Percentiles rank a stretch among this genome's conserved stretches.
Evolutionary conservation across 2,113 vertebrate genomes (phyloP).

Genomic region (Mormyrus lacerda): DNA sequence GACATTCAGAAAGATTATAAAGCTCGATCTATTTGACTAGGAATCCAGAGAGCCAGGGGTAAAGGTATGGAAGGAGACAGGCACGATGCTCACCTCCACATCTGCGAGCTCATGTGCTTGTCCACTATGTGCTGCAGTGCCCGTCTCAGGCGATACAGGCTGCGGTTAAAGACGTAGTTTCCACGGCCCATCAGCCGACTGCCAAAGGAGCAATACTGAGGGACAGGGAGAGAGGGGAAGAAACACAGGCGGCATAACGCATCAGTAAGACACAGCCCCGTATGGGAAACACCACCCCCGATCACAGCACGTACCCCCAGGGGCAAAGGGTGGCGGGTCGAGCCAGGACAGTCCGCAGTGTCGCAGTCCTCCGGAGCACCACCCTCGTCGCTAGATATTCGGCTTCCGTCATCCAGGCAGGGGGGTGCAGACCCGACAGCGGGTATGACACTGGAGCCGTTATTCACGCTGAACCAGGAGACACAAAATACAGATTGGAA

Average conservation of each 20-base stretch:
- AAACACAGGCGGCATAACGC: background rate
- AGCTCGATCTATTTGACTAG: background rate
- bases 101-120: constrained; percentile 92
- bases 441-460: constrained; percentile 42
- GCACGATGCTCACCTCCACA: constrained; percentile 82
- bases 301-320: constrained; percentile 66
- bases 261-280: background rate
- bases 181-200: constrained; percentile 89
- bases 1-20: background rate
- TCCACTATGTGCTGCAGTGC: constrained; percentile 93
- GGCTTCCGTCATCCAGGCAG: constrained; percentile 59
- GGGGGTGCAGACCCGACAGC: constrained; percentile 55
- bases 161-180: constrained; percentile 88
- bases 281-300: background rate
- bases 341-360: constrained; percentile 74
- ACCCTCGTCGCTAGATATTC: constrained; percentile 77
- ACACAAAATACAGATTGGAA: constrained; percentile 39
- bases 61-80: background rate
- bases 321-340: constrained; percentile 79
- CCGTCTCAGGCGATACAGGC: constrained; percentile 88
- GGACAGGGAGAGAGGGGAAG: background rate
- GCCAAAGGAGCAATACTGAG: constrained; percentile 87
- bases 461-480: constrained; percentile 10
- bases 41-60: background rate
- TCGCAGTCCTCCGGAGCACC: constrained; percentile 73